Evolutionary conservation across 2,888 invertebrate species (phyloP), one percentile per base, ranked within the genome.

Genomic region (Orchesellides sinensis): DNA sequence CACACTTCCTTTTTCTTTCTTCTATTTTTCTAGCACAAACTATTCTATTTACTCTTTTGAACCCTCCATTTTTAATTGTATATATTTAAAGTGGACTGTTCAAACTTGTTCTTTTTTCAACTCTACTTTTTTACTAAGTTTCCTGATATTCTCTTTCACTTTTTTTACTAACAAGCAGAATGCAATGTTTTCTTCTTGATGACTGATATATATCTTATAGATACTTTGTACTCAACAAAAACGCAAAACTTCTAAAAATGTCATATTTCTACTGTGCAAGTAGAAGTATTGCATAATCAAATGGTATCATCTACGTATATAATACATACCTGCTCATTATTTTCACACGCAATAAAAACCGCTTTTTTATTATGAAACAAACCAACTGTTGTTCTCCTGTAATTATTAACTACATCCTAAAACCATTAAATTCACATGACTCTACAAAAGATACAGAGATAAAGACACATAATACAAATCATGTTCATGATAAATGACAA

Each of bases 151-250:
- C 35, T 61, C 45, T 73, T 65, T 74, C 54, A 49, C 49, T 45
- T 72, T 45, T 10, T 45, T 32, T 65, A 66, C 75, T 66, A 75
- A 75, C 66, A 75, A 56, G 56, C 66, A 66, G 65, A 75, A 75
- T 75, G 75, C 75, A 75, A 75, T 65, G 52, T 65, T n/a, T 59
- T 56, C 66, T 56, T 66, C 65, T 66, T 75, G 56, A 27, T 74
- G 74, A 65, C 66, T n/a, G 75, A 75, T 66, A 66, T 66, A 75
- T 75, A 66, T n/a, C 12, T 35, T 66, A 56, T 63, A 65, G 63
- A 65, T 73, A 49, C 49, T 35, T 65, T 74, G 6, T 65, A 35
- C 49, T 74, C 40, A 45, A 40, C 14, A 2, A n/a, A 70, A 59
- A 32, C 35, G 6, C 63, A 54, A 63, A 27, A 12, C 35, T 63